A percentile compares a stretch with the other conserved stretches of the same genome.
phyloP scores from a whole-genome alignment of 2,113 vertebrate species.

The Dasyprocta punctata region DNA sequence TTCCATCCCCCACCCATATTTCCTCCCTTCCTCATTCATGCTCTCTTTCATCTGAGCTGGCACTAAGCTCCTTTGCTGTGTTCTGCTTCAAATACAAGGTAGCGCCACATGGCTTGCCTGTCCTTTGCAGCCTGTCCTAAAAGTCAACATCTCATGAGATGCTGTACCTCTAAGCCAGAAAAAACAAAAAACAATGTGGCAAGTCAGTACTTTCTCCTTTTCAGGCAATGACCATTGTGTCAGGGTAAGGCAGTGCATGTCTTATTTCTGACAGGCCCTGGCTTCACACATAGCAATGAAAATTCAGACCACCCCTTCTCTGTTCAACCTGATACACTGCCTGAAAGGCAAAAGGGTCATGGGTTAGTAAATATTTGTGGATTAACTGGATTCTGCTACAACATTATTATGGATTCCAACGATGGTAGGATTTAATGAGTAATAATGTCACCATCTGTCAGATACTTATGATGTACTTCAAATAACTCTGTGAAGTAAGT shows the following conservation, averaged over 20 bases:
- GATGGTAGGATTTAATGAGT: background rate
- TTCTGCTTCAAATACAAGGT: background rate
- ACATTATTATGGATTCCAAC: background rate
- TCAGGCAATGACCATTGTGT: background rate
- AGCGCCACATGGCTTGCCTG: background rate
- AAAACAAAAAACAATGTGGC: background rate
- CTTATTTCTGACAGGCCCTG: background rate
- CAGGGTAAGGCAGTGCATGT: background rate
- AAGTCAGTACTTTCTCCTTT: background rate
- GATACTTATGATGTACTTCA: background rate
- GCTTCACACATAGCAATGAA: background rate
- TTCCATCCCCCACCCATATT: accelerated
- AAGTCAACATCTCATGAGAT: background rate
- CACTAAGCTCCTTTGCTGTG: background rate
- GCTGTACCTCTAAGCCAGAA: background rate
- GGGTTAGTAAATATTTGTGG: background rate
- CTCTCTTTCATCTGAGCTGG: background rate
- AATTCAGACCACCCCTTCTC: background rate
- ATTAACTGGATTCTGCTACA: constrained; percentile 20
- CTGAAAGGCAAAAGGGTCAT: background rate
- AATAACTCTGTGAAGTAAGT: background rate
- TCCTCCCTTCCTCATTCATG: background rate
- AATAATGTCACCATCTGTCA: constrained; percentile 23
- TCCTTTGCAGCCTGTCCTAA: background rate
- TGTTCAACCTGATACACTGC: background rate